Conservation (phyloP, 2,888 invertebrate species). For the Cephus rjabovi region DNA sequence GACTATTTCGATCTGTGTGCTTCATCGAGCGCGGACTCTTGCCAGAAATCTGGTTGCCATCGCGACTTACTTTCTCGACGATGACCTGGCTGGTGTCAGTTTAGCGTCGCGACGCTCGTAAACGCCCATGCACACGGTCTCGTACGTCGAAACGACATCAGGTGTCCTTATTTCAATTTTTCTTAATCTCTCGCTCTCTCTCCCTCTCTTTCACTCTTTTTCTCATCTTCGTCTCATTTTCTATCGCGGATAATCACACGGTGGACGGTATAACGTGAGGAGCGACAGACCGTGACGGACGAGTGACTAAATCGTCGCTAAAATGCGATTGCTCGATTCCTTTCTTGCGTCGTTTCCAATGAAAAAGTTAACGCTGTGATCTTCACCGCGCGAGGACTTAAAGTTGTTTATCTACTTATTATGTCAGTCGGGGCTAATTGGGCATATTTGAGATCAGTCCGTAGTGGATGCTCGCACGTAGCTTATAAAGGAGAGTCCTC, state of each 20-base stretch:
- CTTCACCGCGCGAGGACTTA: constrained; percentile 53
- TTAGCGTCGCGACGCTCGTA: neutral
- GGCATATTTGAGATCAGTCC: constrained; percentile 55
- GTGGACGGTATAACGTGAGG: neutral
- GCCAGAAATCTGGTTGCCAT: constrained; percentile 22
- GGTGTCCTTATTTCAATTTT: neutral
- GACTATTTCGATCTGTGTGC: neutral
- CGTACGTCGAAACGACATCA: neutral
- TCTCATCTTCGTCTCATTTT: neutral
- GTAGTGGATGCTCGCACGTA: constrained; percentile 55
- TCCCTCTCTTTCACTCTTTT: neutral
- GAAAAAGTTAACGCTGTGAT: constrained; percentile 56
- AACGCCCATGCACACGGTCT: neutral
- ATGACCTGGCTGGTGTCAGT: neutral
- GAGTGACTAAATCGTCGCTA: constrained; percentile 59
- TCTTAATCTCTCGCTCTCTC: neutral
- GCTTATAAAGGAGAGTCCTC: constrained; percentile 23
- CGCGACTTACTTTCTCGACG: constrained; percentile 9
- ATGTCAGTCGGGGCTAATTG: constrained; percentile 62
- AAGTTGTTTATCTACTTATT: constrained; percentile 64
- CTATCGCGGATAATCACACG: neutral
- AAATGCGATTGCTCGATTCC: constrained; percentile 53
- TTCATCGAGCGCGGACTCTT: constrained; percentile 2
- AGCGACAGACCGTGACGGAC: constrained; percentile 34
- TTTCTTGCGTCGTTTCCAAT: constrained; percentile 32